Base-by-base conservation (phyloP, 2,113 vertebrate genomes). In the Collichthys lucidus region DNA sequence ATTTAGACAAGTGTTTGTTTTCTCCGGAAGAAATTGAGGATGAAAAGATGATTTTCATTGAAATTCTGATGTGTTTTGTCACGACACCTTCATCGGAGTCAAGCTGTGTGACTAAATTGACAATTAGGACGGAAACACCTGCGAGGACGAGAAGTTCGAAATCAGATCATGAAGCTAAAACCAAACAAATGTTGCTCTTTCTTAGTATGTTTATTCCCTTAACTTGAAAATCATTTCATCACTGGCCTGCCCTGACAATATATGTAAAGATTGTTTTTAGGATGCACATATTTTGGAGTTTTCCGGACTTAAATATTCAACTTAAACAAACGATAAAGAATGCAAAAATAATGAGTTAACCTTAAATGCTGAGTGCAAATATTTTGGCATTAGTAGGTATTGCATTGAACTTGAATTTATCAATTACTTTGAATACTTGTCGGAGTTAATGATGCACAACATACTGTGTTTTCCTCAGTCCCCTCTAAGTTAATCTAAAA, bases 1-100 rank as follows among this genome's bases (percentile, higher is more conserved):
- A 47, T 76, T 71, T 57, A 29, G 55, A 40, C 47, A 77, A n/a
- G 20, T 6, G 11, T 59, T 78, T 80, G n/a, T 65, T 79, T 61
- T 40, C 29, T 26, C 19, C 15, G 22, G 65, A 76, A 59, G 4
- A 53, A 79, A 55, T 53, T 35, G 5, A 35, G 31, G 5, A 35
- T 35, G 31, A 12, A 35, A 20, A 5, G 20, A 4, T 44, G 0
- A 20, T 4, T 44, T 55, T n/a, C 20, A 57, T 68, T 56, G 74
- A 2, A 31, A 59, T 63, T 64, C 19, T 20, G 3, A 29, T 26
- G 26, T 20, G 31, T 49, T 75, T 22, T 0, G 19, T 29, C 61
- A 42, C 0, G 3, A 47, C 2, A 8, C 9, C 10, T 11, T 70
- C 26, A 14, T 49, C n/a, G 22, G 26, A 49, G 22, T 0, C 9